Conservation (phyloP, 2,888 invertebrate genomes). For the Ephialtes manifestator region DNA sequence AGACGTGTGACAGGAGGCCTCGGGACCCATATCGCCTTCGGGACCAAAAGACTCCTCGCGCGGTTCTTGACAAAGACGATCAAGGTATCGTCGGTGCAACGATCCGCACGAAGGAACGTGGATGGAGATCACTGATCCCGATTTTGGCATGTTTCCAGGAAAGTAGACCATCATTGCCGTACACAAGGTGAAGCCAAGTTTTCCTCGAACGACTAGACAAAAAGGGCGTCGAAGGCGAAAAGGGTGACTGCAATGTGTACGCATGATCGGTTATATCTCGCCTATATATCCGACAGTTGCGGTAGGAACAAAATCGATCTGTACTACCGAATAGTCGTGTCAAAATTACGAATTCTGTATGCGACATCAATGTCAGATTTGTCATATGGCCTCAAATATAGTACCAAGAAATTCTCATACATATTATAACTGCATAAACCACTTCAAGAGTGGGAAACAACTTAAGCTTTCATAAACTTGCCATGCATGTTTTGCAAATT, state of each 20-base stretch:
- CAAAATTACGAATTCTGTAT: conserved; percentile 3
- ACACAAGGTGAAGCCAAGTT: conserved; percentile 61
- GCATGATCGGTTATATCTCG: conserved; percentile 52
- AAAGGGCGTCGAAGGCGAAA: conserved; percentile 35
- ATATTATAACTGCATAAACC: neutral
- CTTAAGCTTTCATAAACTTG: neutral
- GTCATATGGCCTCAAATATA: neutral
- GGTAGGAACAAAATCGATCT: conserved; percentile 28
- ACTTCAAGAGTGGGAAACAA: neutral
- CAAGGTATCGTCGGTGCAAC: conserved; percentile 68
- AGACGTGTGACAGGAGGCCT: conserved; percentile 54
- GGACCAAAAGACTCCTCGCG: conserved; percentile 42
- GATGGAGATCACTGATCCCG: conserved; percentile 69
- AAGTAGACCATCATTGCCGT: conserved; percentile 44
- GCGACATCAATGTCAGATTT: conserved; percentile 2
- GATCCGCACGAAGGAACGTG: conserved; percentile 67
- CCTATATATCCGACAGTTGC: conserved; percentile 40
- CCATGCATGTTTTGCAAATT: neutral
- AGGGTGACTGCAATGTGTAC: conserved; percentile 35
- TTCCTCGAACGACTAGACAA: conserved; percentile 23
- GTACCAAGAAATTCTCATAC: neutral
- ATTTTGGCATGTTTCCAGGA: conserved; percentile 63
- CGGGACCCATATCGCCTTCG: conserved; percentile 49
- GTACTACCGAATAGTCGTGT: neutral
- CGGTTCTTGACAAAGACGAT: conserved; percentile 65